Conservation (phyloP, 2,797 vertebrate species). For the Melanotaenia boesemani region DNA sequence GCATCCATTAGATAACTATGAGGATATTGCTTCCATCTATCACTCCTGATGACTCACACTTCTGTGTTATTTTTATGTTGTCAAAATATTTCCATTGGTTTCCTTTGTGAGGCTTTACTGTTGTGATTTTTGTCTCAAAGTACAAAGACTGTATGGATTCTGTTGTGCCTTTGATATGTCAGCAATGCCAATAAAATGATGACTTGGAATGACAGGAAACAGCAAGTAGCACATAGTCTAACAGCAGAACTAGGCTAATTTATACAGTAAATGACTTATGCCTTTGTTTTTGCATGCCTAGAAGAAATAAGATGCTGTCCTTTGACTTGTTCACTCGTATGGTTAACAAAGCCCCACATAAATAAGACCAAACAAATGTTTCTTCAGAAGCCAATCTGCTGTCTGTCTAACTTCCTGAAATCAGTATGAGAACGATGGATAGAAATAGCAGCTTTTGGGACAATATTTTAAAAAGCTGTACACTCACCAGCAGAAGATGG, state of each 20-base stretch:
- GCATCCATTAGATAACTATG: slow-evolving; percentile 1
- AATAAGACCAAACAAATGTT: not conserved
- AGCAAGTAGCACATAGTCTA: slow-evolving; percentile 3
- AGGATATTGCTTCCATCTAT: slow-evolving; percentile 19
- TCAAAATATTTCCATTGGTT: slow-evolving; percentile 17
- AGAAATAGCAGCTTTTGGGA: not conserved
- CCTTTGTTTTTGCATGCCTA: not conserved
- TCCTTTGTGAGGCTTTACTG: slow-evolving; percentile 13
- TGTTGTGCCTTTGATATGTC: slow-evolving; percentile 52
- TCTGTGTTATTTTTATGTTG: slow-evolving; percentile 12
- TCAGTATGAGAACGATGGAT: not conserved
- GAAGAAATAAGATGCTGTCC: not conserved
- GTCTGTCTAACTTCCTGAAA: not conserved
- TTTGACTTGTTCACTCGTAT: not conserved
- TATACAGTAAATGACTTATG: slow-evolving; percentile 8
- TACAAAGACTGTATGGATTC: slow-evolving; percentile 50
- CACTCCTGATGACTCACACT: slow-evolving; percentile 1
- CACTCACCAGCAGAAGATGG: slow-evolving; percentile 1
- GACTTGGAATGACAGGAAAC: slow-evolving; percentile 43
- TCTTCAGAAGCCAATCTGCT: not conserved
- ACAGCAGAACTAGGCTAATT: slow-evolving; percentile 42
- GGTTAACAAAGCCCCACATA: slow-evolving; percentile 11
- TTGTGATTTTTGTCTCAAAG: slow-evolving; percentile 8
- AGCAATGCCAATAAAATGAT: slow-evolving; percentile 51
- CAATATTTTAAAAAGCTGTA: slow-evolving; percentile 8